Conservation (phyloP, 2,888 invertebrate genomes). For the Epinotia brunnichana region DNA sequence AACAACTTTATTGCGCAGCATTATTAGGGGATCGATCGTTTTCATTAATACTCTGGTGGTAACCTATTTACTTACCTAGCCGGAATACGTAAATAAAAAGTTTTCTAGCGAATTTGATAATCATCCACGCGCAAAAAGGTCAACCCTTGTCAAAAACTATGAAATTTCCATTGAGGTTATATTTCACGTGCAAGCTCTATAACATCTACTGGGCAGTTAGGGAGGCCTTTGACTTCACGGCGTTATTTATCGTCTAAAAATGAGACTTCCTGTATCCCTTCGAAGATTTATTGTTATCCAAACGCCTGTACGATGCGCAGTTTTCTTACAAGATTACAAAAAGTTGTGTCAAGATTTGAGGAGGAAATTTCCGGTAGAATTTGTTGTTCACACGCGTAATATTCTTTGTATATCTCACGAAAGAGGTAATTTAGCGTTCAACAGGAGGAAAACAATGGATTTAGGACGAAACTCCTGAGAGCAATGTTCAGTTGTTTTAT, state of each 20-base stretch:
- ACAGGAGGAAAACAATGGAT: conserved; percentile 3
- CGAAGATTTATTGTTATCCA: conserved; percentile 46
- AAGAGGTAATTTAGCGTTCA: conserved; percentile 16
- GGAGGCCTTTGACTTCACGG: conserved; percentile 45
- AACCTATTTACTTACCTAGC: not conserved
- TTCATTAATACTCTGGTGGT: not conserved
- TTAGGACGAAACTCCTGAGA: not conserved
- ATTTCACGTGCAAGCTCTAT: conserved; percentile 34
- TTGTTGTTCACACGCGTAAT: conserved; percentile 12
- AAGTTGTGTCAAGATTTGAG: conserved; percentile 31
- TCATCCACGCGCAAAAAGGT: conserved; percentile 6
- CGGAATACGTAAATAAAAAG: not conserved
- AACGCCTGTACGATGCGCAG: not conserved
- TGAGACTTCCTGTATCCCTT: conserved; percentile 44
- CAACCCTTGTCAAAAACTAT: conserved; percentile 35
- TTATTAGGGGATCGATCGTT: not conserved
- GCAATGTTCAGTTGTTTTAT: not conserved
- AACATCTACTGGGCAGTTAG: conserved; percentile 42
- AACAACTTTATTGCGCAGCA: conserved; percentile 22
- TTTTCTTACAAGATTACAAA: conserved; percentile 34
- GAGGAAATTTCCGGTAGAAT: conserved; percentile 15
- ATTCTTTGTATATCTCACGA: conserved; percentile 19
- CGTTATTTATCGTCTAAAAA: conserved; percentile 47
- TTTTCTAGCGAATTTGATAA: not conserved
- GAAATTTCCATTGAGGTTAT: conserved; percentile 28